Conservation (phyloP, 2,113 vertebrate species). For the Microcebus jonahi region DNA sequence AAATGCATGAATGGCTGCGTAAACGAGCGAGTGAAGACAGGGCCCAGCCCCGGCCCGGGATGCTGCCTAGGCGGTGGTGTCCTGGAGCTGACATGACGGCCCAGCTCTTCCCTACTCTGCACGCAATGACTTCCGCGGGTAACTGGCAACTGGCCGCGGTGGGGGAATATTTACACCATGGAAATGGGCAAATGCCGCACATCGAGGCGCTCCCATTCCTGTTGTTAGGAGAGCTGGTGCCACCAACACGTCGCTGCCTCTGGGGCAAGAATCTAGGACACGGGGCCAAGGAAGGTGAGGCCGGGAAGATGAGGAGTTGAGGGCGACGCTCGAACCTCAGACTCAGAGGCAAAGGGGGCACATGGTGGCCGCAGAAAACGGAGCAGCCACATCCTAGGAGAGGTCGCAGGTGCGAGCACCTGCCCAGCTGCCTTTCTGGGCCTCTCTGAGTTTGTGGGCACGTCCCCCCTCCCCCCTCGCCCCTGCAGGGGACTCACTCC, state of each 20-base stretch:
- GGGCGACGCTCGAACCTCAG: background rate
- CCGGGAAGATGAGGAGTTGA: background rate
- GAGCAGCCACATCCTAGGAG: fast-evolving
- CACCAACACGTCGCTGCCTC: too few species aligned
- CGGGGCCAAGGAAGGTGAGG: background rate
- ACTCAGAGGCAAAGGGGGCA: background rate
- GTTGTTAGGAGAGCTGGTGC: background rate
- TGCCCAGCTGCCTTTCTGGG: background rate
- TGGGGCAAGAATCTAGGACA: background rate
- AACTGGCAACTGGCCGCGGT: background rate
- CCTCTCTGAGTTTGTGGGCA: background rate
- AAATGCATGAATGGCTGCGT: background rate
- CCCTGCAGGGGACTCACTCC: constrained; percentile 89
- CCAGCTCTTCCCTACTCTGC: background rate
- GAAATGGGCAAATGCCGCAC: background rate
- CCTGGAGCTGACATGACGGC: too few species aligned
- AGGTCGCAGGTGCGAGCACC: background rate
- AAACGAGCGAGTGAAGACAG: background rate
- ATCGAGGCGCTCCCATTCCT: background rate
- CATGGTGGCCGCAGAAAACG: fast-evolving
- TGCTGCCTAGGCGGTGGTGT: background rate
- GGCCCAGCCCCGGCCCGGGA: background rate
- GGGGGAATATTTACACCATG: background rate
- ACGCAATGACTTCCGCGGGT: background rate
- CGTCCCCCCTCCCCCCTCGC: fast-evolving